phyloP scores from a whole-genome alignment of 1,140 invertebrate species.

The Alviniconcha marisindica region DNA sequence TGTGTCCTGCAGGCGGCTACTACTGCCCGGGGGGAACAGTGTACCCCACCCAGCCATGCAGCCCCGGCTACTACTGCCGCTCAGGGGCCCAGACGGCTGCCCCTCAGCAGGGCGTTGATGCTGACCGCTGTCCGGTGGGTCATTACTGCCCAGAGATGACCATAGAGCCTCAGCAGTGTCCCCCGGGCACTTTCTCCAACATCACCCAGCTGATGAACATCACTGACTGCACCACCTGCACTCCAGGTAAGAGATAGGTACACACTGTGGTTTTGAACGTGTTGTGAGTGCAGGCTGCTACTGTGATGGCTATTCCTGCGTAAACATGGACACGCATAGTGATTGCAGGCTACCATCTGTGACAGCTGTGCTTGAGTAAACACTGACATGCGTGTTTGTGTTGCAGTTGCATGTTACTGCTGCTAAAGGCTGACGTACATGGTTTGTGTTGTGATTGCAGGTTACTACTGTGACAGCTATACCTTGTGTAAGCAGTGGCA shows the following conservation, averaged over 20 bases:
- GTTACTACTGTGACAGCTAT: conserved; percentile 67
- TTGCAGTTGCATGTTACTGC: no score
- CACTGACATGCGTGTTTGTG: no score
- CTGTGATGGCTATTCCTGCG: background rate
- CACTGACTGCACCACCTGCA: conserved; percentile 68
- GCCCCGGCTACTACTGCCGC: conserved; percentile 69
- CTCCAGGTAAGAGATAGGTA: conserved; percentile 56
- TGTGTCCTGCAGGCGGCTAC: conserved; percentile 60
- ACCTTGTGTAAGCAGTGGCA: no score
- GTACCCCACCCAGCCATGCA: conserved; percentile 62
- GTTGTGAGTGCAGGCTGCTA: background rate
- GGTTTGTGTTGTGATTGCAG: conserved; percentile 53
- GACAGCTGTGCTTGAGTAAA: background rate
- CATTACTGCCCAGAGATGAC: conserved; percentile 72
- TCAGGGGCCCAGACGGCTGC: conserved; percentile 63
- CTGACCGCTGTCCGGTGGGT: conserved; percentile 68
- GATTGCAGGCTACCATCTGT: background rate
- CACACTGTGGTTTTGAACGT: background rate
- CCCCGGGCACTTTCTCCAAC: conserved; percentile 70
- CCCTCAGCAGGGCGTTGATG: conserved; percentile 61
- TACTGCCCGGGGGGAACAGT: conserved; percentile 68
- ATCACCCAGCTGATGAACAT: conserved; percentile 61
- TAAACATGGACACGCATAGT: background rate
- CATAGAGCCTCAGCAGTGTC: conserved; percentile 66
- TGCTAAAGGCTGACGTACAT: no score